A percentile compares a stretch with the other conserved stretches of the same genome.
Evolutionary conservation across 2,888 invertebrate species (phyloP).

Genomic region (Euproctis similis): DNA sequence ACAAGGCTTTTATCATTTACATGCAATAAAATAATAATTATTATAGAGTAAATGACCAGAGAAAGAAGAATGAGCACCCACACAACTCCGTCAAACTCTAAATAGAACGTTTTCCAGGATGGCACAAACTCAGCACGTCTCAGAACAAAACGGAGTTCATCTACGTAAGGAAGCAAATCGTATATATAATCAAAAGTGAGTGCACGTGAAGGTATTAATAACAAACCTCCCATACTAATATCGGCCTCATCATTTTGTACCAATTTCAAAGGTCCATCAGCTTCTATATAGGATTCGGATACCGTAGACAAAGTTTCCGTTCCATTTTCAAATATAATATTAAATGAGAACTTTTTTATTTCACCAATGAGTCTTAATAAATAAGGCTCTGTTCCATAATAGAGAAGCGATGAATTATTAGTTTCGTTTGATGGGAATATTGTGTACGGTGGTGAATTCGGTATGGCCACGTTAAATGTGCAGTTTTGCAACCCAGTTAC

Average conservation of each 20-base stretch:
- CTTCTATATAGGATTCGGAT: slow-evolving; percentile 25
- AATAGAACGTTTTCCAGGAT: slow-evolving; percentile 32
- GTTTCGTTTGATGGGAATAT: slow-evolving; percentile 8
- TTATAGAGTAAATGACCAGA: slow-evolving; percentile 10
- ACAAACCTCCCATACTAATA: slow-evolving; percentile 25
- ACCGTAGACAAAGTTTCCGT: slow-evolving; percentile 24
- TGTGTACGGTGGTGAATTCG: slow-evolving; percentile 39
- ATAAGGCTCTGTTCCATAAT: slow-evolving; percentile 29
- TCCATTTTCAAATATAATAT: slow-evolving; percentile 22
- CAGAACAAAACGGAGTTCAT: slow-evolving; percentile 36
- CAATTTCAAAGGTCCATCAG: slow-evolving; percentile 5
- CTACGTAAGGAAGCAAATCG: slow-evolving; percentile 31
- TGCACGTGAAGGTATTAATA: slow-evolving; percentile 23
- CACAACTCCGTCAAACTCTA: slow-evolving; percentile 17
- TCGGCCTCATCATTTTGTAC: slow-evolving; percentile 25
- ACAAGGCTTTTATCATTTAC: slow-evolving; percentile 8
- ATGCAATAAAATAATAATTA: slow-evolving; percentile 10
- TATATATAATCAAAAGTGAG: slow-evolving; percentile 29
- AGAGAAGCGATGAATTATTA: slow-evolving; percentile 2
- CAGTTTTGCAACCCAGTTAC: slow-evolving; percentile 37
- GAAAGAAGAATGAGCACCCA: slow-evolving; percentile 16
- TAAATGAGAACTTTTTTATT: slow-evolving; percentile 33
- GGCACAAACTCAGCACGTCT: slow-evolving; percentile 26
- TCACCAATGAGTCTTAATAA: slow-evolving; percentile 32
- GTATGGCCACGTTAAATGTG: slow-evolving; percentile 29